These are phyloP conservation scores for Axea sp. DNA, from an alignment of 2,888 invertebrate species.

Conservation along the genomic window DNA sequence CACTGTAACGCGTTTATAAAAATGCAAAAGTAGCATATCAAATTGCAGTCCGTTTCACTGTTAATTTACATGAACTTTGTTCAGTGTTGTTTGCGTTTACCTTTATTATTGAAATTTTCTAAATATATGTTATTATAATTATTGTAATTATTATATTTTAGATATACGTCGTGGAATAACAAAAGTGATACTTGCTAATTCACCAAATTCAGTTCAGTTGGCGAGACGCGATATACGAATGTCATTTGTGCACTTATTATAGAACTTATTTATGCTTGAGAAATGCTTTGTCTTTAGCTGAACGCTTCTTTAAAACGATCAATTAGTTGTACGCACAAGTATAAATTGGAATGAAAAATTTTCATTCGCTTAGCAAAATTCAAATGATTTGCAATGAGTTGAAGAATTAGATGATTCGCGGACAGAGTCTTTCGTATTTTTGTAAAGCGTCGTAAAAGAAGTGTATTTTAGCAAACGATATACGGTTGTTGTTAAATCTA, in stretches of 20 bases:
- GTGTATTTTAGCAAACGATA: constrained; percentile 29
- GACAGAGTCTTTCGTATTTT: constrained; percentile 37
- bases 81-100: constrained; percentile 24
- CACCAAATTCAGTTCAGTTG: constrained; percentile 37
- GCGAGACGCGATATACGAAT: neutral
- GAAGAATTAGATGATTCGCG: constrained; percentile 9
- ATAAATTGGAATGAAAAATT: neutral
- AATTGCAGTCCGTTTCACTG: neutral
- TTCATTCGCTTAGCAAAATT: constrained; percentile 17
- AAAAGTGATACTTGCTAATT: constrained; percentile 54
- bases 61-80: constrained; percentile 10
- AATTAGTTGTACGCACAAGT: constrained; percentile 24
- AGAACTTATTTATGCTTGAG: neutral
- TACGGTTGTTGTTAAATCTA: constrained; percentile 25
- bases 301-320: neutral
- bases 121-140: constrained; percentile 35
- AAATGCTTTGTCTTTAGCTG: neutral
- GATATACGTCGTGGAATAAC: constrained; percentile 36
- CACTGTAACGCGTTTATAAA: neutral
- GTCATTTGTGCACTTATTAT: neutral
- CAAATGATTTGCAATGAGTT: neutral
- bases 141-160: constrained; percentile 49
- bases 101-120: constrained; percentile 12
- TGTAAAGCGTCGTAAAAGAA: constrained; percentile 29
- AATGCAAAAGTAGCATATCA: neutral